Evolutionary conservation across 1,140 invertebrate species (phyloP).

Genomic region (Aleiodes sp.): DNA sequence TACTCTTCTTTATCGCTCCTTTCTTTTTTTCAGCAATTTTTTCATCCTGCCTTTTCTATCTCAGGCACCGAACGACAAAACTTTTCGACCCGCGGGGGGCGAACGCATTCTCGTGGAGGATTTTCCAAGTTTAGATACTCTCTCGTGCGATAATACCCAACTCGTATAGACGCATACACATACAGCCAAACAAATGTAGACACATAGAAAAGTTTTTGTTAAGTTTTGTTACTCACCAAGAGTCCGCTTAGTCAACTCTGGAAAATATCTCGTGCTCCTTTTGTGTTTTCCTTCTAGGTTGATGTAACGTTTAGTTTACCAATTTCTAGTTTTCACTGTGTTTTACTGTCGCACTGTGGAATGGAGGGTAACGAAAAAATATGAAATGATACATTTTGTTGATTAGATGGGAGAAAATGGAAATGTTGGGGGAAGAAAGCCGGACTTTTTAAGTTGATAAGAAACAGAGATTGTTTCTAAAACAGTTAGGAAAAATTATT

Average conservation of each 20-base stretch:
- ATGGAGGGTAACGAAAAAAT: too few species aligned
- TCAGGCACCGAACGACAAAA: constrained; percentile 34
- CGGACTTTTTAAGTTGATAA: too few species aligned
- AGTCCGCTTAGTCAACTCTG: neutral
- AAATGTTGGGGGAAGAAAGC: too few species aligned
- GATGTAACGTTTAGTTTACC: neutral
- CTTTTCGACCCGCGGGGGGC: constrained; percentile 34
- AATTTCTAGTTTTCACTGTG: too few species aligned
- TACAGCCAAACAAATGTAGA: neutral
- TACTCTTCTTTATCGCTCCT: constrained; percentile 18
- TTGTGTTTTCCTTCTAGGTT: neutral
- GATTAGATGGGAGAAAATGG: too few species aligned
- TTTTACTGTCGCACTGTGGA: too few species aligned
- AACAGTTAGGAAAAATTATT: too few species aligned
- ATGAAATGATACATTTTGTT: too few species aligned
- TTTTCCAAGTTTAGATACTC: constrained; percentile 30
- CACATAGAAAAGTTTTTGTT: neutral
- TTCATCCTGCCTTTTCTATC: constrained; percentile 26
- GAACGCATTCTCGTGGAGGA: constrained; percentile 32
- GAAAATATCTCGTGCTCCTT: neutral
- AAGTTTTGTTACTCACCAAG: constrained; percentile 7
- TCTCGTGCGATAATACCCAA: constrained; percentile 29
- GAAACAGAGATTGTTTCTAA: too few species aligned
- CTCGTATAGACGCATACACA: neutral
- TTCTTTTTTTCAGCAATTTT: constrained; percentile 1